Base-by-base conservation (phyloP, 2,888 invertebrate species). In the Homarus gammarus region DNA sequence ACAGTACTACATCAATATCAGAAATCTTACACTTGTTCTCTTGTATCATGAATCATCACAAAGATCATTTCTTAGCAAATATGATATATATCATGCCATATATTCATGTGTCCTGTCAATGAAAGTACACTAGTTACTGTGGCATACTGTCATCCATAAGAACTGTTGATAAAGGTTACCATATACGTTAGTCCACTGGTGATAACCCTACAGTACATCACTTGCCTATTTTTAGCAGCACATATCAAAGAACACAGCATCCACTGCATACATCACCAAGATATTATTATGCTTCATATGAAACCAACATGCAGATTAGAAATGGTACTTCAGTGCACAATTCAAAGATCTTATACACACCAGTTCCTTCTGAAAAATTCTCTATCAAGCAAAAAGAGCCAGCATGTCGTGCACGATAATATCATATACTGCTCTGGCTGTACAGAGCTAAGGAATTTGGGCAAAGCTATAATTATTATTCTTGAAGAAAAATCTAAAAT, bases 211-310 rank as follows among this genome's bases (percentile, higher is more conserved):
- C n/a, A n/a, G n/a, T n/a, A n/a, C n/a, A n/a, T n/a, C n/a, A n/a
- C n/a, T n/a, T 56, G 22, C 56, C 22, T 56, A 18, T 18, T 12
- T 64, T 27, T 64, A 64, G 64, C 64, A 64, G 64, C 22, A 8
- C 64, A 64, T 64, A 64, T 64, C 64, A 64, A n/a, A 27, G 64
- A 64, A 64, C 64, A 64, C 64, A 64, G 64, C 64, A 64, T 64
- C 64, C 64, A 64, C 64, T 64, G 64, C 64, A 64, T 31, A 64
- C n/a, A 64, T 12, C 5, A 64, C 27, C 27, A 56, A 56, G 64
- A 64, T 64, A 27, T 64, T 27, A 27, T 64, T 64, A 22, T 22
- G 56, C 56, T 27, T 22, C 64, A 27, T 64, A 27, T 64, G 64
- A 5, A 64, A 64, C 10, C 3, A 64, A 27, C n/a, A 64, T 64